Evolutionary conservation across 2,888 invertebrate genomes (phyloP).

Genomic region (Drosophila tanythrix): DNA sequence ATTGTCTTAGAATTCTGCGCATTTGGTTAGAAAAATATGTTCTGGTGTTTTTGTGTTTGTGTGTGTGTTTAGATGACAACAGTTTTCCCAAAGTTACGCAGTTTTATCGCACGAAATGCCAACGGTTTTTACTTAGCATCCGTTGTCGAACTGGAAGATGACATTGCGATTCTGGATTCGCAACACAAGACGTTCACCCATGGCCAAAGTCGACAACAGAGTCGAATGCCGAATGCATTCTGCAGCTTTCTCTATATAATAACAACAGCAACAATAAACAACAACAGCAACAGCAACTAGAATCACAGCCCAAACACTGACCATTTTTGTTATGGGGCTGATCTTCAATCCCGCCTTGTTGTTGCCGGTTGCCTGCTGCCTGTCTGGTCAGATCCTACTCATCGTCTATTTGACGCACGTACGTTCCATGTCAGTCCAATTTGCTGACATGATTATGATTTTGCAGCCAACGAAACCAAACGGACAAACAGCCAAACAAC

Average conservation of each 20-base stretch:
- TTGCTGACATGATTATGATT: slow-evolving; percentile 81
- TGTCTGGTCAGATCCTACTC: slow-evolving; percentile 70
- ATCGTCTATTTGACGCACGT: slow-evolving; percentile 78
- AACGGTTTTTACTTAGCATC: slow-evolving; percentile 70
- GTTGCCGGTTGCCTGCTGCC: slow-evolving; percentile 12
- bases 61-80: slow-evolving; percentile 45
- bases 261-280: slow-evolving; percentile 3
- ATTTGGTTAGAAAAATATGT: slow-evolving; percentile 36
- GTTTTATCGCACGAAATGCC: slow-evolving; percentile 73
- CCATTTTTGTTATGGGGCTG: slow-evolving; percentile 50
- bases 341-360: slow-evolving; percentile 56
- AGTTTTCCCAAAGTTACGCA: slow-evolving; percentile 53
- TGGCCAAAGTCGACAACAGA: slow-evolving; percentile 41
- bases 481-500: slow-evolving; percentile 18
- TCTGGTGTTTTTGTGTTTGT: neutral
- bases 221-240: slow-evolving; percentile 39
- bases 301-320: slow-evolving; percentile 33
- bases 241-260: slow-evolving; percentile 53
- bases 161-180: slow-evolving; percentile 58
- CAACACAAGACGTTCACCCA: slow-evolving; percentile 69
- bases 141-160: slow-evolving; percentile 76
- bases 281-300: slow-evolving; percentile 1
- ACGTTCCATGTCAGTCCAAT: slow-evolving; percentile 78
- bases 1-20: slow-evolving; percentile 65
- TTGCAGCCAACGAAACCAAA: slow-evolving; percentile 57